phyloP scores from a whole-genome alignment of 2,888 invertebrate genomes.

The Matsumyia berberina region DNA sequence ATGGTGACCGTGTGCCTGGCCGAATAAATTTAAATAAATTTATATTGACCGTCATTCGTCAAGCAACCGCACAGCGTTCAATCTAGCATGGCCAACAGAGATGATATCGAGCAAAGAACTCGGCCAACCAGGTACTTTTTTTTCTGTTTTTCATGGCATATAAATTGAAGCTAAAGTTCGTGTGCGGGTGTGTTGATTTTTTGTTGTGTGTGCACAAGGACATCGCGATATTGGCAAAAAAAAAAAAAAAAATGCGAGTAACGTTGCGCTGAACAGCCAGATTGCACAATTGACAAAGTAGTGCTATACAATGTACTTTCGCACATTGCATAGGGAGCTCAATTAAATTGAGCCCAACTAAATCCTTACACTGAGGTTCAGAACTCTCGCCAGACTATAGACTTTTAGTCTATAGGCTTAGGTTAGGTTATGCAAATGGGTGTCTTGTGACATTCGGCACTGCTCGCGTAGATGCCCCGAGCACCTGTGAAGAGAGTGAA shows the following conservation, averaged over 20 bases:
- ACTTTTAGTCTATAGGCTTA: too few relatives aligned
- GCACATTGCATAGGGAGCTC: neutral
- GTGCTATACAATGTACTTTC: constrained; percentile 1
- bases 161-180: neutral
- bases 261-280: neutral
- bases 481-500: too few relatives aligned
- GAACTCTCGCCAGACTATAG: too few relatives aligned
- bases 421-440: too few relatives aligned
- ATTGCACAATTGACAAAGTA: constrained; percentile 23
- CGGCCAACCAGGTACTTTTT: neutral
- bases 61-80: constrained; percentile 26
- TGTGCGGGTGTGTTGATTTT: neutral
- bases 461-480: too few relatives aligned
- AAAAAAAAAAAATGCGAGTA: neutral
- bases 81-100: constrained; percentile 39
- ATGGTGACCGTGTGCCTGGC: constrained; percentile 12
- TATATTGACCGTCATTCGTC: constrained; percentile 54
- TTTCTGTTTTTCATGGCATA: constrained; percentile 17
- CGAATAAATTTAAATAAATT: constrained; percentile 72
- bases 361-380: constrained; percentile 11
- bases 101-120: constrained; percentile 39
- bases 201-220: neutral
- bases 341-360: constrained; percentile 22
- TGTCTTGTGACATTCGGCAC: too few relatives aligned
- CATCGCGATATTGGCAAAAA: neutral